These are phyloP conservation scores for Dryocosmus kuriphilus DNA, from an alignment of 2,888 invertebrate species.

Conservation along the genomic window DNA sequence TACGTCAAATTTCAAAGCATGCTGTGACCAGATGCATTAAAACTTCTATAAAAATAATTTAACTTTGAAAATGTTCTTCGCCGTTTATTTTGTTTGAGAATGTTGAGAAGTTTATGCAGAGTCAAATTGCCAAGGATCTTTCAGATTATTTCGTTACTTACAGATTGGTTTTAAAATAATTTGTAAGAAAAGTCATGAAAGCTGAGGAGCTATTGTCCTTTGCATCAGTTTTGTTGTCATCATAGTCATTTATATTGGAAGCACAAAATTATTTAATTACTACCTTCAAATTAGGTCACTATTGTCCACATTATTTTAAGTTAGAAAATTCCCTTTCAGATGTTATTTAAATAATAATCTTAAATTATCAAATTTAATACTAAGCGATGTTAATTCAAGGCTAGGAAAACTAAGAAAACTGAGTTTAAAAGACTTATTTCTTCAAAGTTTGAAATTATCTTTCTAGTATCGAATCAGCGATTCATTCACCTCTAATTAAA, in stretches of 20 bases:
- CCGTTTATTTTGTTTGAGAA: conserved; percentile 41
- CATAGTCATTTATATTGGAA: neutral
- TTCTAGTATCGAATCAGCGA: neutral
- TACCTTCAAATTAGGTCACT: neutral
- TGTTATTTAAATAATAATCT: neutral
- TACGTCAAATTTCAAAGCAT: conserved; percentile 56
- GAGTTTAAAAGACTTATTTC: neutral
- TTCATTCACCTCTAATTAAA: neutral
- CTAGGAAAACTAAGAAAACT: neutral
- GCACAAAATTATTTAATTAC: neutral
- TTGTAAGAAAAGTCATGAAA: conserved; percentile 21
- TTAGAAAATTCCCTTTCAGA: too few relatives aligned
- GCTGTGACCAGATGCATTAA: conserved; percentile 58
- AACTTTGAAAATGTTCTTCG: conserved; percentile 58
- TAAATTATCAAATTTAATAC: neutral
- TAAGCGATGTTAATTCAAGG: neutral
- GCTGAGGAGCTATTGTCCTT: conserved; percentile 46
- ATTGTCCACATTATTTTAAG: too few relatives aligned
- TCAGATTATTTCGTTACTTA: conserved; percentile 50
- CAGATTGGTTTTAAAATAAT: conserved; percentile 29
- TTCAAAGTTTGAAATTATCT: neutral
- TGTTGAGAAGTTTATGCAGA: conserved; percentile 52
- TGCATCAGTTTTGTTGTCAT: conserved; percentile 30
- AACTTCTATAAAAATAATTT: conserved; percentile 68
- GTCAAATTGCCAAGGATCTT: conserved; percentile 53